These are phyloP conservation scores for Drosophila subpulchrella DNA, from an alignment of 1,140 invertebrate species.

Conservation along the genomic window DNA sequence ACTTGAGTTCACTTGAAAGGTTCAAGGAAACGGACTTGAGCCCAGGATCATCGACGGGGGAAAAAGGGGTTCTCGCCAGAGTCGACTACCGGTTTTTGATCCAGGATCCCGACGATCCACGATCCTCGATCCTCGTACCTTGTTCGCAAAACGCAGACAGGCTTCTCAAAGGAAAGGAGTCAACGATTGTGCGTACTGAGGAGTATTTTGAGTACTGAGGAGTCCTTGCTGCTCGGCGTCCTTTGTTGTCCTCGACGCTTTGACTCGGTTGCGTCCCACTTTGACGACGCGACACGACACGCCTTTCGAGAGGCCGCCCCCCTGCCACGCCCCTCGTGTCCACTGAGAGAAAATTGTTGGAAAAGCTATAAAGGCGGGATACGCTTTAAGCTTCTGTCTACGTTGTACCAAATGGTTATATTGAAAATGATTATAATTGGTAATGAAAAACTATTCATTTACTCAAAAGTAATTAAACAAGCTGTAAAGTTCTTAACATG, in stretches of 20 bases:
- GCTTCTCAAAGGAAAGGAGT: slow-evolving; percentile 48
- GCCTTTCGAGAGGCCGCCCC: slow-evolving; percentile 19
- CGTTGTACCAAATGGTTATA: too few species aligned
- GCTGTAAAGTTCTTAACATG: too few species aligned
- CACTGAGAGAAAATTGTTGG: slow-evolving; percentile 9
- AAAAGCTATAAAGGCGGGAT: too few species aligned
- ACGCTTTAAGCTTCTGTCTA: too few species aligned
- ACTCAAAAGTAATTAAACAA: too few species aligned
- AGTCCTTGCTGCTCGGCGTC: slow-evolving; percentile 25
- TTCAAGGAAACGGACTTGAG: slow-evolving; percentile 73
- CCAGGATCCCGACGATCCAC: slow-evolving; percentile 4
- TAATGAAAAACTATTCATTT: too few species aligned
- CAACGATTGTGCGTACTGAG: slow-evolving; percentile 49
- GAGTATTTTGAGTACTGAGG: slow-evolving; percentile 35
- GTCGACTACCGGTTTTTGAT: slow-evolving; percentile 65
- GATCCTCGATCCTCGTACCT: slow-evolving; percentile 42
- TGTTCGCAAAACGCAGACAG: slow-evolving; percentile 5
- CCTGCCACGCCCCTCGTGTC: neutral
- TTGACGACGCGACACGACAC: slow-evolving; percentile 57
- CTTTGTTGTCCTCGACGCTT: slow-evolving; percentile 62
- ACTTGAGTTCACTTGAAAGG: slow-evolving; percentile 83
- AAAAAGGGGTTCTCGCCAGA: slow-evolving; percentile 4
- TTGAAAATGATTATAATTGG: too few species aligned
- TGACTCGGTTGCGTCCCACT: slow-evolving; percentile 81
- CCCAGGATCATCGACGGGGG: slow-evolving; percentile 1